Base-by-base conservation (phyloP, 2,888 invertebrate species). In the Rhingia rostrata region DNA sequence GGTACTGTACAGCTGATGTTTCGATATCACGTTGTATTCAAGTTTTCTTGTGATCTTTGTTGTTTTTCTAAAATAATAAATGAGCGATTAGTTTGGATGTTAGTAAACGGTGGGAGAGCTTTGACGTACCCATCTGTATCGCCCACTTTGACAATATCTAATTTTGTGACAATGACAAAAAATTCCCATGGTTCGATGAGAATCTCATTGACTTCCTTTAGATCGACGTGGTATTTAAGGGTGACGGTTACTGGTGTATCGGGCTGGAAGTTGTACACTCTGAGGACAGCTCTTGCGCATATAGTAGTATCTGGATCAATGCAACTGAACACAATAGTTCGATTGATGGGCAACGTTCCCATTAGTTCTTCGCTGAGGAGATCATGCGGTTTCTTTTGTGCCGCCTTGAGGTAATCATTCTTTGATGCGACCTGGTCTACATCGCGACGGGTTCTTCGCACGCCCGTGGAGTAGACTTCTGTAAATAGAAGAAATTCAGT, bases 281-380 rank as follows among this genome's bases (percentile, higher is more conserved):
- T 88, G 80, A 91, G 87, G 30, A 89, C 88, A 39, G 91, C 91
- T 53, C 91, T 89, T 4, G 90, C 86, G 56, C 92, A 92, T 1
- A 88, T 81, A 22, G 89, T 90, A 83, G 89, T 90, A 39, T 88
- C 88, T 3, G 89, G 88, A 87, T 91, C 89, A 35, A 89, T 87
- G 66, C 92, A 92, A 81, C 91, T 91, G 78, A 92, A 92, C 4
- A 91, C 90, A 60, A 92, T 91, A 5, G 92, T 91, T n/a, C 92
- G 89, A 86, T 92, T 92, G 3, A 90, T 88, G 0, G 92, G 91
- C 41, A 91, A 58, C 10, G 87, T 88, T 3, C 89, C 90, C 67
- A 89, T 89, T 4, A 91, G 87, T 45, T 91, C 91, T 0, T 90
- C 91, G 67, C 88, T 88, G 3, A 90, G 87, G 51, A 90, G 75